Evolutionary conservation across 1,140 invertebrate genomes (phyloP), one percentile per base, ranked within the genome.

Genomic region (Ctenoplectra terminalis): DNA sequence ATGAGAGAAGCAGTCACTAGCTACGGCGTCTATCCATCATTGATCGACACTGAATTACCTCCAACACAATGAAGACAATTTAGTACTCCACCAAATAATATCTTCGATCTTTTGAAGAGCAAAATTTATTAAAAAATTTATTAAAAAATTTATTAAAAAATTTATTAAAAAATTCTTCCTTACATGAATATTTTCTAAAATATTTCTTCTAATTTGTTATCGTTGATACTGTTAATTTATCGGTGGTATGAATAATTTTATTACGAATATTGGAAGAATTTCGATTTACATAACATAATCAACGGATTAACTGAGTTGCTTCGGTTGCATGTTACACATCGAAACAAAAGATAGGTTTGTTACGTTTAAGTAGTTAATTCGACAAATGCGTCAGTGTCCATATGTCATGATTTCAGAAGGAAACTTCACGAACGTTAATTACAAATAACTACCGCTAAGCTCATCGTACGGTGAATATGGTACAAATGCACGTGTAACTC

Each of bases 1-100:
- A 56, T 54, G 37, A 40, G 58, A 69, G 64, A 37, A 54, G 48
- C 61, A 81, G 60, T 73, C 72, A 52, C 50, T 54, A 52, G 54
- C 75, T 66, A 54, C 70, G 79, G 77, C 83, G 63, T 77, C 60
- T 58, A 74, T 71, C 34, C 67, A 71, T 67, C 79, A 85, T 84
- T 77, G 84, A 84, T 85, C 76, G 83, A 54, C 20, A 46, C 17
- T 48, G 50, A 60, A 84, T 64, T 64, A 81, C 31, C 64, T 58
- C 26, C 31, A 23, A 37, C 63, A 23, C 31, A 48, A 40, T 40
- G 26, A 75, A 26, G 23, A 50, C n/a, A 64, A 50, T 43, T 34
- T 50, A n/a, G 3, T 15, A 15, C 11, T n/a, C 26, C 20, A 37
- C n/a, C 1, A 15, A 50, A n/a, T n/a, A 67, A 67, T 23, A 40